Percentiles rank a stretch among this genome's conserved stretches.
phyloP scores from a whole-genome alignment of 2,888 invertebrate genomes.

The Cheilosia soror region DNA sequence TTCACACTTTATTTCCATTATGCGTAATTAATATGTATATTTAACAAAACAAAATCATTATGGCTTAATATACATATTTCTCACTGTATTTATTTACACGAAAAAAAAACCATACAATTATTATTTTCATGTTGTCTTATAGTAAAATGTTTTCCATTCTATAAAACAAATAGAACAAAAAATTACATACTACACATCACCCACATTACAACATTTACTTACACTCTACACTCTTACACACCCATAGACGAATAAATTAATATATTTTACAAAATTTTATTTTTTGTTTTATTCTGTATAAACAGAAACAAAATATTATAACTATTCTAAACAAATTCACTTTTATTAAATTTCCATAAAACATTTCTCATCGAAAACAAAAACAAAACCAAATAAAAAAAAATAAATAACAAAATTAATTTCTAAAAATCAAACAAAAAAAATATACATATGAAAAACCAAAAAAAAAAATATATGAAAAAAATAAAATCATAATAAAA shows the following conservation, averaged over 20 bases:
- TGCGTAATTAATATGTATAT: constrained; percentile 64
- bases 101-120: constrained; percentile 4
- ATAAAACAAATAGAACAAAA: constrained; percentile 40
- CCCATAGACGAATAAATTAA: constrained; percentile 32
- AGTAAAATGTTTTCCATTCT: constrained; percentile 74
- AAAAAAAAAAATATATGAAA: constrained; percentile 48
- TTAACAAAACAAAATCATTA: constrained; percentile 41
- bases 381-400: constrained; percentile 66
- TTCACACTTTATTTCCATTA: constrained; percentile 58
- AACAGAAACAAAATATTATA: constrained; percentile 68
- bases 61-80: constrained; percentile 59
- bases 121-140: constrained; percentile 58
- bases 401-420: constrained; percentile 37
- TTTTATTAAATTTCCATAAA: constrained; percentile 75
- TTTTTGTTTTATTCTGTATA: constrained; percentile 33
- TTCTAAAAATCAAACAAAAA: constrained; percentile 66
- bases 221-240: constrained; percentile 49
- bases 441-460: constrained; percentile 18
- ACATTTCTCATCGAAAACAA: constrained; percentile 70
- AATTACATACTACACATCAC: constrained; percentile 45
- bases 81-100: constrained; percentile 47
- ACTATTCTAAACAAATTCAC: constrained; percentile 73
- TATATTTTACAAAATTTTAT: constrained; percentile 28
- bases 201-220: constrained; percentile 60
- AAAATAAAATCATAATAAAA: constrained; percentile 44